phyloP scores from a whole-genome alignment of 2,797 vertebrate species.

The Acanthornis magna region DNA sequence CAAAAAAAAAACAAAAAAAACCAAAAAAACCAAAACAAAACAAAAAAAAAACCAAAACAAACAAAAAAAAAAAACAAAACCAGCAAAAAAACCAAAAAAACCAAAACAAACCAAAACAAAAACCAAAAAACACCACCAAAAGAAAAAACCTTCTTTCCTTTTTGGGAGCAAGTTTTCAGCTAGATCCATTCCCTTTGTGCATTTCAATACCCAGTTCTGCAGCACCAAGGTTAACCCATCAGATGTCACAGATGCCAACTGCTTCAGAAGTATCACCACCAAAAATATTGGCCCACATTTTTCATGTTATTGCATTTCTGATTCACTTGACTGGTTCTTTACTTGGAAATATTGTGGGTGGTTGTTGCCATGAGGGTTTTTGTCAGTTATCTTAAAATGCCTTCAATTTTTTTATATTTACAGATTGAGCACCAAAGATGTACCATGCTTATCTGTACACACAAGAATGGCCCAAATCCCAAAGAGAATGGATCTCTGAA shows the following conservation, averaged over 20 bases:
- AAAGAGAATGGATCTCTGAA: not conserved
- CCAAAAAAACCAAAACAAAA: not conserved
- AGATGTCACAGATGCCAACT: not conserved
- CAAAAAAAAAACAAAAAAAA: not conserved
- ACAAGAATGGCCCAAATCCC: not conserved
- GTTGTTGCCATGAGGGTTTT: not conserved
- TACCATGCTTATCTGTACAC: not conserved
- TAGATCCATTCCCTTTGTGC: not conserved
- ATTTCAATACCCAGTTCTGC: not conserved
- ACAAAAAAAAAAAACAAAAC: not conserved
- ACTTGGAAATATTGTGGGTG: constrained; percentile 14
- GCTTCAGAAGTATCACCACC: not conserved
- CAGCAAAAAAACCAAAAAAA: too few relatives aligned
- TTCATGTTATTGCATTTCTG: not conserved
- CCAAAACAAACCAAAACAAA: not conserved
- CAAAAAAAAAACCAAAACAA: too few relatives aligned
- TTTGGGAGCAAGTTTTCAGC: not conserved
- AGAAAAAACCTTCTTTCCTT: not conserved
- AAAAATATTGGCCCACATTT: not conserved
- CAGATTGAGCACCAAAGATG: not conserved
- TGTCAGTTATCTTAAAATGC: not conserved
- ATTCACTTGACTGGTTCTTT: not conserved
- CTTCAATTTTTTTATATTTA: not conserved
- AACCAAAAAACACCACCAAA: not conserved
- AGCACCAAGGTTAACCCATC: not conserved